Evolutionary conservation across 2,888 invertebrate genomes (phyloP), one percentile per base, ranked within the genome.

Genomic region (Scrobipalpa costella): DNA sequence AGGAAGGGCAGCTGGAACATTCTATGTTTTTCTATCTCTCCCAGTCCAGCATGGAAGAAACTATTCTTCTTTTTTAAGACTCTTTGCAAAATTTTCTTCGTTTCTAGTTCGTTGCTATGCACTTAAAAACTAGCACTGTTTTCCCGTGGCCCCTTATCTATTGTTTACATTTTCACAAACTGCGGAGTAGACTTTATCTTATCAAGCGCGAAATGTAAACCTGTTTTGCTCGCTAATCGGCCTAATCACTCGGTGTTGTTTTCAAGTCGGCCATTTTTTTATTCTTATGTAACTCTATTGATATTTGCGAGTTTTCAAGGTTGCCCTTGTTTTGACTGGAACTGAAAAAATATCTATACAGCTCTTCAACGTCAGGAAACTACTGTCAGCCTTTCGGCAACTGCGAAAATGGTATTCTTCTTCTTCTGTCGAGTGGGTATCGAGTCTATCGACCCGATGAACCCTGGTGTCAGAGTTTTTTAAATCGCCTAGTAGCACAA

Each of bases 121-220:
- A 52, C 27, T 47, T 9, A 13, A 21, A 61, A 38, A 15, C 38
- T 50, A 21, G 21, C 13, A 3, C 49, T 36, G 19, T 61, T 49
- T 47, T 59, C 44, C 33, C 40, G 59, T 17, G 55, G 21, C 62
- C 63, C 63, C 44, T 63, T 71, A 71, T 70, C 68, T 64, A 49
- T 38, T 67, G 68, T 67, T 65, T 64, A 67, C 64, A 68, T 64
- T 66, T 34, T 55, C 27, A 21, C 61, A 52, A 66, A 57, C 47
- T 65, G 65, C 65, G 65, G 58, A 66, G 63, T 66, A 33, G 21
- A 47, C n/a, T 49, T 61, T 64, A 68, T 66, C 66, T 68, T 68
- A 68, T 68, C 68, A 44, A 34, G 61, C 19, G 65, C 52, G 59
- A 64, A 68, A 61, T 67, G 64, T 65, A 68, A 63, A 67, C 66